Evolutionary conservation across 2,797 vertebrate species (phyloP).

Genomic region (Crocidura indochinensis): DNA sequence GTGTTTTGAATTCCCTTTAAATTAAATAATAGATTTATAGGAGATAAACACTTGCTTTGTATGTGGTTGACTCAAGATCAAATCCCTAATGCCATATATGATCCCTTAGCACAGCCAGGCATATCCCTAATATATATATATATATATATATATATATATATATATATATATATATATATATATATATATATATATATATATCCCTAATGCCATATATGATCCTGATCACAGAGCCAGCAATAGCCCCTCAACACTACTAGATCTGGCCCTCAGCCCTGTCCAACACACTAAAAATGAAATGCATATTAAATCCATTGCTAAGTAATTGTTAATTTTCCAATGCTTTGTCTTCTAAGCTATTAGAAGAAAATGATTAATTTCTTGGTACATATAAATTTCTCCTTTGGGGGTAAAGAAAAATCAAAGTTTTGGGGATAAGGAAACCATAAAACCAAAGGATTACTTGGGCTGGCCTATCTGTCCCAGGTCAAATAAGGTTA

Average conservation of each 20-base stretch:
- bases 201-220: too few relatives aligned
- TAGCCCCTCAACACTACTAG: too few relatives aligned
- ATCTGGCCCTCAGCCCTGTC: too few relatives aligned
- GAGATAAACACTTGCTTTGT: too few relatives aligned
- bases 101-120: too few relatives aligned
- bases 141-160: too few relatives aligned
- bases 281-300: background rate
- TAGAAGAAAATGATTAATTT: conserved; percentile 35
- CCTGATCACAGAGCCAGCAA: too few relatives aligned
- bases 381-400: background rate
- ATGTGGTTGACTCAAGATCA: too few relatives aligned
- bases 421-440: background rate
- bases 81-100: too few relatives aligned
- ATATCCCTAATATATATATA: too few relatives aligned
- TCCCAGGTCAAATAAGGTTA: background rate
- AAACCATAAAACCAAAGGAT: background rate
- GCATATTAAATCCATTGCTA: background rate
- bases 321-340: background rate
- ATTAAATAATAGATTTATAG: background rate
- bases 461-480: background rate
- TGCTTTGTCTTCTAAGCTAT: background rate
- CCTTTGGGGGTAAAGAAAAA: background rate
- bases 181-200: too few relatives aligned
- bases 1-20: background rate
- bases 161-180: too few relatives aligned